A percentile compares a stretch with the other conserved stretches of the same genome.
Conservation (phyloP, 2,888 invertebrate genomes). For the Pardosa pseudoannulata region DNA sequence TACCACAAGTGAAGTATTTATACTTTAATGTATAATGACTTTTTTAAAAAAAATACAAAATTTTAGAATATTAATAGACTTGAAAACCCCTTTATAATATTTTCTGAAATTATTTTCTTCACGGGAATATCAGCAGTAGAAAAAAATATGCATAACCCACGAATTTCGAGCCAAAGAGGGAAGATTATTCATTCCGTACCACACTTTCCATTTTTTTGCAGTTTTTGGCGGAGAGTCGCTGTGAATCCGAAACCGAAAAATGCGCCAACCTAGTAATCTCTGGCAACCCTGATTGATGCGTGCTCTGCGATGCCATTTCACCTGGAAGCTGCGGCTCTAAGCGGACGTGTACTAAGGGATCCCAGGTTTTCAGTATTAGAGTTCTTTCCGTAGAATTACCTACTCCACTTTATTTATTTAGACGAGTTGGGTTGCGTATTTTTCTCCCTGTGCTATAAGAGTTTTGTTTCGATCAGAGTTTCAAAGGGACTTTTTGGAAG, state of each 20-base stretch:
- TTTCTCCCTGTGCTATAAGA: constrained; percentile 1
- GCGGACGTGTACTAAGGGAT: constrained; percentile 57
- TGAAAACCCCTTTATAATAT: too few relatives aligned
- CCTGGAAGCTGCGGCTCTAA: constrained; percentile 45
- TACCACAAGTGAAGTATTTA: too few relatives aligned
- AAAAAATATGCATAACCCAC: too few relatives aligned
- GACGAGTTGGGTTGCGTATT: background rate
- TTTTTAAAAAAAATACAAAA: too few relatives aligned
- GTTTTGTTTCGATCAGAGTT: background rate
- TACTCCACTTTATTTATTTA: constrained; percentile 50
- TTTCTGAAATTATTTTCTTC: too few relatives aligned
- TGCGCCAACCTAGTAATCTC: constrained; percentile 42
- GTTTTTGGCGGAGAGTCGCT: constrained; percentile 28
- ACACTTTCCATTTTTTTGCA: too few relatives aligned
- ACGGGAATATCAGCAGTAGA: too few relatives aligned
- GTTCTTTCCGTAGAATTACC: constrained; percentile 49
- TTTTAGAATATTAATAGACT: too few relatives aligned
- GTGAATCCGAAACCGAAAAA: constrained; percentile 16
- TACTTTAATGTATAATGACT: too few relatives aligned
- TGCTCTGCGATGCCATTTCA: constrained; percentile 62
- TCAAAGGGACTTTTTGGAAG: background rate
- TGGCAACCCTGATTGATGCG: constrained; percentile 68
- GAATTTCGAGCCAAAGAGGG: too few relatives aligned
- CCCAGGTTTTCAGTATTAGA: constrained; percentile 26
- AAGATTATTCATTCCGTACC: too few relatives aligned